Percentiles rank a stretch among this genome's conserved stretches.
Conservation (phyloP, 2,113 vertebrate genomes). For the Mesocricetus auratus region DNA sequence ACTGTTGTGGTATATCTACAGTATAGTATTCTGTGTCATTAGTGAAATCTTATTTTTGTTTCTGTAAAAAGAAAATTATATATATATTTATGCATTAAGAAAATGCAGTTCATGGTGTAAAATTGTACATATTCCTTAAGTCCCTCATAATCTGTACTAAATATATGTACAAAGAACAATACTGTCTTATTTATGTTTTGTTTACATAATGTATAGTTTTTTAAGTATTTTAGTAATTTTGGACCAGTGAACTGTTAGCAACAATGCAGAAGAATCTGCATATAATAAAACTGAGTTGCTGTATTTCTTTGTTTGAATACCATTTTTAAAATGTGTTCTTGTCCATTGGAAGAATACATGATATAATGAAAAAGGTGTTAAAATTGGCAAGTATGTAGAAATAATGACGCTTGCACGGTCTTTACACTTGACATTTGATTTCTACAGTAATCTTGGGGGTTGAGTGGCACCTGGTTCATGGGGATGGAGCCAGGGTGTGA, state of each 20-base stretch:
- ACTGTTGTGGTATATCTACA: slow-evolving; percentile 84
- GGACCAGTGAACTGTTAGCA: slow-evolving; percentile 93
- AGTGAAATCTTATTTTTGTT: slow-evolving; percentile 86
- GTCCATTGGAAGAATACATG: slow-evolving; percentile 55
- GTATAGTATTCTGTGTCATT: slow-evolving; percentile 83
- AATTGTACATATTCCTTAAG: slow-evolving; percentile 88
- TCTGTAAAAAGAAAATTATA: slow-evolving; percentile 81
- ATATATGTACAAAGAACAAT: slow-evolving; percentile 90
- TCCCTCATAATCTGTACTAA: slow-evolving; percentile 88
- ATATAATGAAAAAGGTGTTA: slow-evolving; percentile 53
- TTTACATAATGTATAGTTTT: slow-evolving; percentile 97
- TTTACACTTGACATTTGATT: slow-evolving; percentile 26
- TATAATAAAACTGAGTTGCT: slow-evolving; percentile 91
- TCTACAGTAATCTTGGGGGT: slow-evolving; percentile 31
- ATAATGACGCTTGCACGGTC: neutral
- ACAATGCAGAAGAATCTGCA: slow-evolving; percentile 91
- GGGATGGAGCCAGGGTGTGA: neutral
- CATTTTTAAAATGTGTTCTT: slow-evolving; percentile 78
- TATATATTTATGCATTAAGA: slow-evolving; percentile 87
- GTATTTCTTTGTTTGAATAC: slow-evolving; percentile 84
- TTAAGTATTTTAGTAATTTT: slow-evolving; percentile 95
- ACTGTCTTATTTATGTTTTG: slow-evolving; percentile 96
- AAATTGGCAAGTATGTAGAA: slow-evolving; percentile 40
- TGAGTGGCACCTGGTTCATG: neutral
- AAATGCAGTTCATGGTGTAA: slow-evolving; percentile 86